Percentiles rank a stretch among this genome's conserved stretches.
Evolutionary conservation across 1,140 invertebrate genomes (phyloP).

Genomic region (Macrobrachium rosenbergii): DNA sequence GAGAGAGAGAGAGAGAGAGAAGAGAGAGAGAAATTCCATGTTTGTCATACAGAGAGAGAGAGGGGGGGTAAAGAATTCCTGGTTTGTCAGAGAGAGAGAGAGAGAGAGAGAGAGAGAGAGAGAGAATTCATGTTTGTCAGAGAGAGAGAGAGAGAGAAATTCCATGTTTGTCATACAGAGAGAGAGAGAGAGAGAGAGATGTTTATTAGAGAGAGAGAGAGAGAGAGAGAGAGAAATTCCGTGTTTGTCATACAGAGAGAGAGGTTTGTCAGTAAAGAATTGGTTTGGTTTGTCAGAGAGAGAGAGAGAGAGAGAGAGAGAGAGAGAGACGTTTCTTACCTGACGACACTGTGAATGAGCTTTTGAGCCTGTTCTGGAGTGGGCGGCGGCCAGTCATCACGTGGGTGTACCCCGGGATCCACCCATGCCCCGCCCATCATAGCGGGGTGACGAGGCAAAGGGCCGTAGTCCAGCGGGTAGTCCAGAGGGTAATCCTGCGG

Average conservation of each 20-base stretch:
- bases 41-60: too few species aligned
- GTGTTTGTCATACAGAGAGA: too few species aligned
- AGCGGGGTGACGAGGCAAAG: constrained; percentile 1
- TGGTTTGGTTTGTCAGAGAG: too few species aligned
- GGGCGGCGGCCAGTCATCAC: constrained; percentile 68
- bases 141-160: neutral
- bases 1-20: neutral
- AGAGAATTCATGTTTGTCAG: too few species aligned
- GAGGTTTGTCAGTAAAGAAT: too few species aligned
- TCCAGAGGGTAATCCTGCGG: constrained; percentile 28
- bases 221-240: too few species aligned
- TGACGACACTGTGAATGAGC: constrained; percentile 47
- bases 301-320: neutral
- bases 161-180: too few species aligned
- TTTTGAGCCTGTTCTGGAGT: constrained; percentile 47
- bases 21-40: too few species aligned
- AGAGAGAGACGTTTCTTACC: constrained; percentile 40
- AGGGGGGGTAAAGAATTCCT: too few species aligned
- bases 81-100: too few species aligned
- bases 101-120: neutral
- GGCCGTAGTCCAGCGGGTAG: constrained; percentile 40
- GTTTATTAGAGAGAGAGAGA: too few species aligned
- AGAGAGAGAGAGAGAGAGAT: too few species aligned
- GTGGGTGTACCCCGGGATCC: constrained; percentile 20
- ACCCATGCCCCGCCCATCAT: constrained; percentile 36